Evolutionary conservation across 1,140 invertebrate genomes (phyloP).

Genomic region (Drosophila pseudoananassae): DNA sequence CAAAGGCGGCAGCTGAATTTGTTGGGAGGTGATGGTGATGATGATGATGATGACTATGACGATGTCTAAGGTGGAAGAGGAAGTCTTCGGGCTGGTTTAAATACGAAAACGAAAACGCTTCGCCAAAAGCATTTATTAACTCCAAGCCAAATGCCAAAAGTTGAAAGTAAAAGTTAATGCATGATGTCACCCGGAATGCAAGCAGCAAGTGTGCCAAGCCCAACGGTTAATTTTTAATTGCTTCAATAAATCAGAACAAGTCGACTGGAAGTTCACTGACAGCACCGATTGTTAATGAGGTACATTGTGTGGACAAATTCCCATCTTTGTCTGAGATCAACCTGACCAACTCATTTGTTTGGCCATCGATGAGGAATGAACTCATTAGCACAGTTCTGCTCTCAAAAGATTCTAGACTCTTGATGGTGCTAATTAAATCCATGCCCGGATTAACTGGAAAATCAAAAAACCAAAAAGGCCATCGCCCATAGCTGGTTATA

Average conservation of each 20-base stretch:
- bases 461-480: constrained; percentile 55
- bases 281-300: constrained; percentile 17
- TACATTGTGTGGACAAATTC: constrained; percentile 42
- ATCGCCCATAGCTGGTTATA: constrained; percentile 52
- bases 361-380: constrained; percentile 46
- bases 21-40: not conserved
- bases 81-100: constrained; percentile 45
- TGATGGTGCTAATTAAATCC: constrained; percentile 56
- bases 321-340: constrained; percentile 34
- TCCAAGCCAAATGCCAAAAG: constrained; percentile 37
- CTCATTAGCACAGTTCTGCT: constrained; percentile 56
- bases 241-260: constrained; percentile 44
- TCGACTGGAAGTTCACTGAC: constrained; percentile 35
- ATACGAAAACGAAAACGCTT: constrained; percentile 53
- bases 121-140: constrained; percentile 31
- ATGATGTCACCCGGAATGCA: constrained; percentile 35
- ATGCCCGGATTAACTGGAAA: constrained; percentile 65
- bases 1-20: constrained; percentile 29
- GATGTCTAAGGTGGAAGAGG: constrained; percentile 30
- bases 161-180: constrained; percentile 47
- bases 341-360: constrained; percentile 18
- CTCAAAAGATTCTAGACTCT: constrained; percentile 43
- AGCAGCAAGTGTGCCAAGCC: not conserved
- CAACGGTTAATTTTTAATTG: constrained; percentile 53
- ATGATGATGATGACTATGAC: constrained; percentile 25